Conservation (phyloP, 2,888 invertebrate species). For the Nipponacmea schrenckii region DNA sequence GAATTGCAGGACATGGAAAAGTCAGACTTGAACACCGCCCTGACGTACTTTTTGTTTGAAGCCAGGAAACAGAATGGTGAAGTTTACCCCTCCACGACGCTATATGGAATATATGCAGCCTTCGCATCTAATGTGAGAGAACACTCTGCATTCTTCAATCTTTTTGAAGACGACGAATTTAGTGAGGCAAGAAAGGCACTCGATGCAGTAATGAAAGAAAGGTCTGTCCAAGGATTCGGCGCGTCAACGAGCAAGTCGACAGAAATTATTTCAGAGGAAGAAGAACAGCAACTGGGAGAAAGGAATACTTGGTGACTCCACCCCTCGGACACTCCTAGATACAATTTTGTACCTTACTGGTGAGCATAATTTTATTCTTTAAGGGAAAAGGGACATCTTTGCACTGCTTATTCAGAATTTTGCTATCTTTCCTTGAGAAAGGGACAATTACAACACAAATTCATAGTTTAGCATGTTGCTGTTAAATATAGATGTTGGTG, state of each 20-base stretch:
- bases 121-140: too few species aligned
- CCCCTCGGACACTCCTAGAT: not conserved
- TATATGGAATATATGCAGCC: conserved; percentile 10
- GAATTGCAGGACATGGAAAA: not conserved
- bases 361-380: too few species aligned
- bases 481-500: too few species aligned
- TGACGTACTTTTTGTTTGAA: conserved; percentile 6
- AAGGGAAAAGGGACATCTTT: not conserved
- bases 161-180: conserved; percentile 8
- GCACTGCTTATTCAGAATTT: too few species aligned
- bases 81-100: not conserved
- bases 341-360: conserved; percentile 4
- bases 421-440: too few species aligned
- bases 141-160: too few species aligned
- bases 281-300: conserved; percentile 1
- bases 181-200: not conserved
- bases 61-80: conserved; percentile 5
- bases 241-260: not conserved
- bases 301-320: conserved; percentile 3
- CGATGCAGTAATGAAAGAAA: conserved; percentile 7
- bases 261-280: not conserved
- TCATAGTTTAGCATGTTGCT: too few species aligned
- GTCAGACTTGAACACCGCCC: not conserved
- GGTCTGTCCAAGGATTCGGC: not conserved
- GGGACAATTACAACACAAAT: not conserved